phyloP scores from a whole-genome alignment of 2,888 invertebrate species.

The Catocala fraxini region DNA sequence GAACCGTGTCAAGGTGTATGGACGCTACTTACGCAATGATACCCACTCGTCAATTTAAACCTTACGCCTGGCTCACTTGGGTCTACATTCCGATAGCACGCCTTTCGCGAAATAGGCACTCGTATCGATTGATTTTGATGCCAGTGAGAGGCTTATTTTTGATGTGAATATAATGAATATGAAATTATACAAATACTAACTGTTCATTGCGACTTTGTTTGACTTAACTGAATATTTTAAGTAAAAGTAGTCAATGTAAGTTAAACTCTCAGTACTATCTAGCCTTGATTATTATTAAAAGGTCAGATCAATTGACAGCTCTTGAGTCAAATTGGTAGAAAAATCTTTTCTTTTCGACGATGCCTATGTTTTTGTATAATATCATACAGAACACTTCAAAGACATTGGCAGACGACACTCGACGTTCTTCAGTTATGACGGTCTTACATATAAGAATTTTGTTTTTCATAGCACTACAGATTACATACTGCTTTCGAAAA shows the following conservation, averaged over 20 bases:
- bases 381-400: no score
- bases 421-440: no score
- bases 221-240: background rate
- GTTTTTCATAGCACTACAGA: no score
- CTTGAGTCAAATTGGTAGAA: background rate
- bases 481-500: no score
- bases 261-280: no score
- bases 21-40: constrained; percentile 59
- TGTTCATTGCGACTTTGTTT: background rate
- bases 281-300: background rate
- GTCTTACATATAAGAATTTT: no score
- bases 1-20: constrained; percentile 73
- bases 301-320: background rate
- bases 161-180: constrained; percentile 7
- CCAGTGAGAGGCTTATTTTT: constrained; percentile 12
- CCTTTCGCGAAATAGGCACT: constrained; percentile 27
- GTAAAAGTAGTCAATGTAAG: no score
- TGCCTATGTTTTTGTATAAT: no score
- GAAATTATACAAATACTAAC: no score
- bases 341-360: background rate
- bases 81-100: constrained; percentile 25
- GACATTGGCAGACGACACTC: no score
- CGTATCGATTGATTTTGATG: constrained; percentile 37
- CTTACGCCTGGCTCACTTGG: constrained; percentile 37
- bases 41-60: constrained; percentile 42